Conservation (phyloP, 2,113 vertebrate species). For the Junco hyemalis region DNA sequence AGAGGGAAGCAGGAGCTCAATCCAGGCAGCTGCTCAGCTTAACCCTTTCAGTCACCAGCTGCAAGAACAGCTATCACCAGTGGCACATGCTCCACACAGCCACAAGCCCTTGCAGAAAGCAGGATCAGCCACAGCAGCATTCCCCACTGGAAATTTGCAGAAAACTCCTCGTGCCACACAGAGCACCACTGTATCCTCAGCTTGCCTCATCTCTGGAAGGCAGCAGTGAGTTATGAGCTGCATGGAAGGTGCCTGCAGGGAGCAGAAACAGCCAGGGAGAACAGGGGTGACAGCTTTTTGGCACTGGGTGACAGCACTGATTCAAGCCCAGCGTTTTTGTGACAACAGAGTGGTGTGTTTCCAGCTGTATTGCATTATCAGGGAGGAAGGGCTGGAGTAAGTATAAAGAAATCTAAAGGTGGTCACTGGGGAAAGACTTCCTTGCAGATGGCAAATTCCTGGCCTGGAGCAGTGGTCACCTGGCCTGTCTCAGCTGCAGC, state of each 20-base stretch:
- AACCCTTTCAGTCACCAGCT: neutral
- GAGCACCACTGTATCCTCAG: neutral
- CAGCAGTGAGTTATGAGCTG: neutral
- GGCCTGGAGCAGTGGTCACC: neutral
- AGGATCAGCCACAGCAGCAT: neutral
- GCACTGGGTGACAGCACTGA: neutral
- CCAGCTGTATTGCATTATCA: neutral
- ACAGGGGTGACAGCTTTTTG: conserved; percentile 3
- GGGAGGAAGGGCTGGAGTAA: neutral
- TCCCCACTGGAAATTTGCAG: neutral
- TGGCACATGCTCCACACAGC: neutral
- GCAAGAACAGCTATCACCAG: neutral
- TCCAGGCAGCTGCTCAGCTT: conserved; percentile 31
- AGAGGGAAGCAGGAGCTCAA: conserved; percentile 65
- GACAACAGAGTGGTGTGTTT: neutral
- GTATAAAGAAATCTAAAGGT: neutral
- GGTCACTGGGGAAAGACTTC: neutral
- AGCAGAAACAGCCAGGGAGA: neutral
- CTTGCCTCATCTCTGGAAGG: neutral
- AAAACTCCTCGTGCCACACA: neutral
- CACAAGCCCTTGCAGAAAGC: neutral
- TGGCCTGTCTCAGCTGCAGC: neutral
- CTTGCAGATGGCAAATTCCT: neutral
- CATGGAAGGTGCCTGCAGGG: neutral
- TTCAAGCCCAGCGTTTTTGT: conserved; percentile 1